Evolutionary conservation across 2,113 vertebrate genomes (phyloP).

Genomic region (Cynopterus brachyotis): DNA sequence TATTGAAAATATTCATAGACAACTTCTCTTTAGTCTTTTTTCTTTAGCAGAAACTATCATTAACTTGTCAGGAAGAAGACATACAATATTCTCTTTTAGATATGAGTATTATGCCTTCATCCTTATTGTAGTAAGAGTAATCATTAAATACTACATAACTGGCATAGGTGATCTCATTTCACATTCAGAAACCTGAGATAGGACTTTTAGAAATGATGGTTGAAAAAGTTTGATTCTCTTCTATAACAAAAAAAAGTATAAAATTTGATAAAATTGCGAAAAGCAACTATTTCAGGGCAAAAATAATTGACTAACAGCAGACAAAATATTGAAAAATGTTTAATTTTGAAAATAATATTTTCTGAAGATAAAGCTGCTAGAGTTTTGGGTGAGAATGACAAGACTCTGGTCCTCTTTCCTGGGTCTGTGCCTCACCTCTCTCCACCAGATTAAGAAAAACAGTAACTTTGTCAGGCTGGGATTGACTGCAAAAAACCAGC

Average conservation of each 20-base stretch:
- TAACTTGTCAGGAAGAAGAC: neutral
- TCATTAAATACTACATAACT: neutral
- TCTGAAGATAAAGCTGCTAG: neutral
- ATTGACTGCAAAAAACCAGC: constrained; percentile 13
- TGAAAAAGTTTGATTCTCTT: neutral
- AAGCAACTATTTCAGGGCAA: neutral
- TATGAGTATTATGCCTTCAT: neutral
- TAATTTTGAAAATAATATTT: neutral
- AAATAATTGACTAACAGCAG: neutral
- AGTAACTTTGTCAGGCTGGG: neutral
- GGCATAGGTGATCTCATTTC: neutral
- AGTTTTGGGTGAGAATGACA: neutral
- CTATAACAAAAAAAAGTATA: neutral
- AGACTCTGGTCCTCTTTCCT: neutral
- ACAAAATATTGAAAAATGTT: neutral
- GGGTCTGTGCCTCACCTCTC: neutral
- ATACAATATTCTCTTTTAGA: neutral
- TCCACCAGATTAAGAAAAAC: neutral
- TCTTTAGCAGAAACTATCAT: neutral
- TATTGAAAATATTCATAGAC: neutral
- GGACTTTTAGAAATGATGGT: neutral
- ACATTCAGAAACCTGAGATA: neutral
- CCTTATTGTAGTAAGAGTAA: neutral
- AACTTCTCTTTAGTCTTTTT: neutral
- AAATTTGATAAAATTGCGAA: neutral